These are phyloP conservation scores for Papilio aristodemus DNA, from an alignment of 1,140 invertebrate genomes.

Conservation along the genomic window DNA sequence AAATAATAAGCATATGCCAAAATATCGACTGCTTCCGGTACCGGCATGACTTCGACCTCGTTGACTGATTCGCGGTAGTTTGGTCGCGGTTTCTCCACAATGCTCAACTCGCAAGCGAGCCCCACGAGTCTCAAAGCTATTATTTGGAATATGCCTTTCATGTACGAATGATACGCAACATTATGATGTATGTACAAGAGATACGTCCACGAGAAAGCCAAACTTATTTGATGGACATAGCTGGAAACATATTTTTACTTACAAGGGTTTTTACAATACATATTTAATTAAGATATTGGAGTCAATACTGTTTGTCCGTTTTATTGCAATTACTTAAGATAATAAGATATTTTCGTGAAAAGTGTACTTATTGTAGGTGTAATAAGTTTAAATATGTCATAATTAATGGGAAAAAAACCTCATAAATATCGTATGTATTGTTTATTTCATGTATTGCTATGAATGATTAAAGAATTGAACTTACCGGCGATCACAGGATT, in stretches of 20 bases:
- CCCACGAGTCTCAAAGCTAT: slow-evolving; percentile 66
- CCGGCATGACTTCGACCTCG: slow-evolving; percentile 16
- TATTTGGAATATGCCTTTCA: slow-evolving; percentile 63
- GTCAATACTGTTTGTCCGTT: too few species aligned
- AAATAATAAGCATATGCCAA: slow-evolving; percentile 68
- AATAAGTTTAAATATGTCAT: too few species aligned
- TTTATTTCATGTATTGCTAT: too few species aligned
- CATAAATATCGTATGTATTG: too few species aligned
- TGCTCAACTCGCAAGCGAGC: slow-evolving; percentile 63
- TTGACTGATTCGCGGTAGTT: background rate
- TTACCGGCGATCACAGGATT: slow-evolving; percentile 66
- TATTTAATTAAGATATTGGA: background rate
- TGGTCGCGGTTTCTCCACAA: slow-evolving; percentile 39
- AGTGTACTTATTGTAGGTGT: too few species aligned
- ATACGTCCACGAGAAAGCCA: slow-evolving; percentile 63
- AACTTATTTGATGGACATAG: slow-evolving; percentile 62
- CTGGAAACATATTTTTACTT: slow-evolving; percentile 43
- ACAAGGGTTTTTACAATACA: slow-evolving; percentile 4
- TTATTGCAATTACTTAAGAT: too few species aligned
- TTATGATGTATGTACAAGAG: slow-evolving; percentile 56
- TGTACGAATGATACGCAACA: slow-evolving; percentile 44
- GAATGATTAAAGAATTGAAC: slow-evolving; percentile 29
- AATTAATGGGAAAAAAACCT: too few species aligned
- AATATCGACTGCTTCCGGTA: slow-evolving; percentile 61
- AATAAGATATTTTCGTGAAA: too few species aligned